Conservation (phyloP, 2,888 invertebrate genomes). For the Eupithecia vulgata region DNA sequence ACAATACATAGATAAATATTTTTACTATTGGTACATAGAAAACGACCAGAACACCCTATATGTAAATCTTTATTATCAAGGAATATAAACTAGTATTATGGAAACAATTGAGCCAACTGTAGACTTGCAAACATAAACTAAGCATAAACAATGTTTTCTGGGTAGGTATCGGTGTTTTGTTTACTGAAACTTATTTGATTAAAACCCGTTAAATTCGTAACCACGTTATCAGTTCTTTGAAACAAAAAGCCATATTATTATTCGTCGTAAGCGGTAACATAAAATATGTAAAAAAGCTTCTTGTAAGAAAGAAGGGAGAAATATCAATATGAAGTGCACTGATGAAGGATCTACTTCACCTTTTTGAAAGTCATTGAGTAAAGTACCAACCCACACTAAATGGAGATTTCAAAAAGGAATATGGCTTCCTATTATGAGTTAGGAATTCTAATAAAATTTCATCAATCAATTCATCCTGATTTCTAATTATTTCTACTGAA, state of each 20-base stretch:
- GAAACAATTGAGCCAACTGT: no score
- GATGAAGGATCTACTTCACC: slow-evolving; percentile 21
- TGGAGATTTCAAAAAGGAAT: neutral
- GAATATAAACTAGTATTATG: no score
- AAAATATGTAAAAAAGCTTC: slow-evolving; percentile 1
- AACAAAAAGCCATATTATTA: neutral
- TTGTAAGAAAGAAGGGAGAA: slow-evolving; percentile 28
- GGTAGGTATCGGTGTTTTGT: neutral
- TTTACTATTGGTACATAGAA: no score
- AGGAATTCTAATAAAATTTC: neutral
- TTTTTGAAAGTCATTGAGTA: neutral
- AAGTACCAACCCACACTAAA: neutral
- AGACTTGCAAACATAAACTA: neutral
- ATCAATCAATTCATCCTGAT: neutral
- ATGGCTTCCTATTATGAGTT: neutral
- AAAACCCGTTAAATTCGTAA: neutral
- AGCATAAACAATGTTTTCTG: neutral
- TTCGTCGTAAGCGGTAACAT: neutral
- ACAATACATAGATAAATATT: no score
- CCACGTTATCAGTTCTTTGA: neutral
- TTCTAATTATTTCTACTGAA: neutral
- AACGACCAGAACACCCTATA: no score
- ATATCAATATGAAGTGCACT: slow-evolving; percentile 46
- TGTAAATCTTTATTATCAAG: no score
- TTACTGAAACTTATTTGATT: neutral